Conservation (phyloP, 2,888 invertebrate species). For the Aproaerema taeniolella region DNA sequence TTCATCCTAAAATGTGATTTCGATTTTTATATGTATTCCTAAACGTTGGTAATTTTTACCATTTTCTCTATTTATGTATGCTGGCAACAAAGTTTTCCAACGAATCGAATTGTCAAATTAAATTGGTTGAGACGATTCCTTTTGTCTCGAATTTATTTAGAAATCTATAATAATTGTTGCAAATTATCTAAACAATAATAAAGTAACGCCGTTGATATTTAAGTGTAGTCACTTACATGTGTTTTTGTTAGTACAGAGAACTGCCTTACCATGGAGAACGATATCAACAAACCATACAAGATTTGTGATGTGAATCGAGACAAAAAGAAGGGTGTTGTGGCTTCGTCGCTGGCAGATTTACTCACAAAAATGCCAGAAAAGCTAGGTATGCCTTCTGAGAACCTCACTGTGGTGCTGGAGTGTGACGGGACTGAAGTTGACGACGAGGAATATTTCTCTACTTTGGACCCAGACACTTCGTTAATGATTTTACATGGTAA, state of each 20-base stretch:
- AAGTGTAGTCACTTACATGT: conserved; percentile 7
- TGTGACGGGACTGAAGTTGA: conserved; percentile 97
- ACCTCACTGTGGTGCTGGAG: conserved; percentile 90
- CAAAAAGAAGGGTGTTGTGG: conserved; percentile 89
- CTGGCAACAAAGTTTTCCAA: no score
- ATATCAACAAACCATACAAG: conserved; percentile 83
- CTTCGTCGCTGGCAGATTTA: conserved; percentile 86
- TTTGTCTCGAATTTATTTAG: no score
- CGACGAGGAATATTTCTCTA: conserved; percentile 96
- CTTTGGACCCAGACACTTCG: conserved; percentile 91
- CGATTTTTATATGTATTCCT: no score
- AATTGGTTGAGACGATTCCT: no score
- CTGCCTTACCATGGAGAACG: conserved; percentile 70
- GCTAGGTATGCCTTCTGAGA: conserved; percentile 79
- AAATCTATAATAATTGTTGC: no score
- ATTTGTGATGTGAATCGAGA: conserved; percentile 88
- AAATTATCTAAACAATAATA: no score
- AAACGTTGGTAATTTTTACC: no score
- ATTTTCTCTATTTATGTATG: no score
- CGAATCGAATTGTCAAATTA: no score
- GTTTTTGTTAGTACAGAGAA: conserved; percentile 15
- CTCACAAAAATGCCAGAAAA: conserved; percentile 86
- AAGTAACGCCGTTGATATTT: neutral
- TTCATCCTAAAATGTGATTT: no score
- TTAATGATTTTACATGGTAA: conserved; percentile 87